A percentile compares a stretch with the other conserved stretches of the same genome.
Evolutionary conservation across 1,140 invertebrate genomes (phyloP).

Genomic region (Drosophila ironensis): DNA sequence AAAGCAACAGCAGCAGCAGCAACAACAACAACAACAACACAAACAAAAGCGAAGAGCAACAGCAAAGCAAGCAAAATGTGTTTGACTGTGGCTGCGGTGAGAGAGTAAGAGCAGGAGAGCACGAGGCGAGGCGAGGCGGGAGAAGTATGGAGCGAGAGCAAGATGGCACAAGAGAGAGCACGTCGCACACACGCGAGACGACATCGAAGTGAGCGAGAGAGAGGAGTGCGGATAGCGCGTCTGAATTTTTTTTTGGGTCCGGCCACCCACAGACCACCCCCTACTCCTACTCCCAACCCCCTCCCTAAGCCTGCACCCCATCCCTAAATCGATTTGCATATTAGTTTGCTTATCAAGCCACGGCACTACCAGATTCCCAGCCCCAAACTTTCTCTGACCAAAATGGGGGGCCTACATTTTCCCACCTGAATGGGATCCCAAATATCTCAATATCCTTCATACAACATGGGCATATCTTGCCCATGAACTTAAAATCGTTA

Average conservation of each 20-base stretch:
- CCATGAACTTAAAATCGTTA: too few species aligned
- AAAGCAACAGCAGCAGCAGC: slow-evolving; percentile 61
- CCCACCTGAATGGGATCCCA: too few species aligned
- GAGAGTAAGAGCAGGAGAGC: slow-evolving; percentile 44
- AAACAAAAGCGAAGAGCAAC: slow-evolving; percentile 57
- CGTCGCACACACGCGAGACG: slow-evolving; percentile 71
- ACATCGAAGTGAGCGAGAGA: slow-evolving; percentile 53
- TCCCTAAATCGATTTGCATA: slow-evolving; percentile 60
- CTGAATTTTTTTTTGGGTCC: slow-evolving; percentile 45
- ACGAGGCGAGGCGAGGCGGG: slow-evolving; percentile 18
- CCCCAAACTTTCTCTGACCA: slow-evolving; percentile 7
- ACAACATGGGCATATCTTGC: too few species aligned
- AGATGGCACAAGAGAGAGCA: slow-evolving; percentile 64
- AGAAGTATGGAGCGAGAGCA: slow-evolving; percentile 48
- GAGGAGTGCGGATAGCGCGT: slow-evolving; percentile 25
- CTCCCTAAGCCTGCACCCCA: slow-evolving; percentile 12
- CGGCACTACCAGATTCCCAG: background rate
- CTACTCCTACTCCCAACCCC: background rate
- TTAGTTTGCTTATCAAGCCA: slow-evolving; percentile 33
- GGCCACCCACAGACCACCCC: slow-evolving; percentile 54
- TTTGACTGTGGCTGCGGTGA: slow-evolving; percentile 74
- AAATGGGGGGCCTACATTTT: too few species aligned
- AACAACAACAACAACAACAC: slow-evolving; percentile 64
- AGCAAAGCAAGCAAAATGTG: slow-evolving; percentile 72
- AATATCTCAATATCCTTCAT: too few species aligned